These are phyloP conservation scores for Lacerta bilineata DNA, from an alignment of 2,797 vertebrate genomes.

Conservation along the genomic window DNA sequence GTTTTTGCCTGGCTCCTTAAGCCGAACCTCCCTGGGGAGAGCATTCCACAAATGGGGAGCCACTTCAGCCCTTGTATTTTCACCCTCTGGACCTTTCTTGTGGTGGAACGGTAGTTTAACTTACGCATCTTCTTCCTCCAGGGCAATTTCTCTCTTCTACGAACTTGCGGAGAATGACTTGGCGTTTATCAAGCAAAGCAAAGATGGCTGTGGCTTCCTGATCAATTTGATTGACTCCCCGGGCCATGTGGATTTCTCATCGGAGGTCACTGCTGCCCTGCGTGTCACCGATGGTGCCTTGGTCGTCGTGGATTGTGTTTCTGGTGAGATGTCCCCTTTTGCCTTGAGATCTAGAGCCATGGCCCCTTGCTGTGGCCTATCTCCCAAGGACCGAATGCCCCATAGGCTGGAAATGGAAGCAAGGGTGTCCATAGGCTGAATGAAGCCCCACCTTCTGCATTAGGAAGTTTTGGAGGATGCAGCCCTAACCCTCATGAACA, in stretches of 20 bases:
- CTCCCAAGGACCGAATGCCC: background rate
- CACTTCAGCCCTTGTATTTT: too few species aligned
- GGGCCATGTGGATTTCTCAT: conserved; percentile 96
- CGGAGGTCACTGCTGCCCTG: conserved; percentile 96
- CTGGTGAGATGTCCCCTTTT: conserved; percentile 82
- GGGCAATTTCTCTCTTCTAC: conserved; percentile 94
- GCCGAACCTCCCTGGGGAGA: too few species aligned
- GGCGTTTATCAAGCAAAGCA: conserved; percentile 96
- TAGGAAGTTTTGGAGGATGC: too few species aligned
- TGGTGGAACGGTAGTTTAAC: background rate
- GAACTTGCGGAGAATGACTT: conserved; percentile 89
- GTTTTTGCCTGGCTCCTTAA: too few species aligned
- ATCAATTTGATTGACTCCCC: conserved; percentile 98
- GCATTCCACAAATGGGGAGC: too few species aligned
- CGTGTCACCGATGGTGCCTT: conserved; percentile 95
- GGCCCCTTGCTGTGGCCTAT: too few species aligned
- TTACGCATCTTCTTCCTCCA: conserved; percentile 41
- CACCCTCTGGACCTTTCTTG: too few species aligned
- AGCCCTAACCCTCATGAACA: too few species aligned
- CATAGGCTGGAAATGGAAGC: background rate
- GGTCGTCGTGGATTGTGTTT: conserved; percentile 96
- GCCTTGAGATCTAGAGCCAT: too few species aligned
- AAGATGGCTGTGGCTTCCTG: conserved; percentile 92
- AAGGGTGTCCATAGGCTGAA: too few species aligned
- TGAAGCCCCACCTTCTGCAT: too few species aligned